Base-by-base conservation (phyloP, 2,888 invertebrate genomes). In the Ophion slaviceki region DNA sequence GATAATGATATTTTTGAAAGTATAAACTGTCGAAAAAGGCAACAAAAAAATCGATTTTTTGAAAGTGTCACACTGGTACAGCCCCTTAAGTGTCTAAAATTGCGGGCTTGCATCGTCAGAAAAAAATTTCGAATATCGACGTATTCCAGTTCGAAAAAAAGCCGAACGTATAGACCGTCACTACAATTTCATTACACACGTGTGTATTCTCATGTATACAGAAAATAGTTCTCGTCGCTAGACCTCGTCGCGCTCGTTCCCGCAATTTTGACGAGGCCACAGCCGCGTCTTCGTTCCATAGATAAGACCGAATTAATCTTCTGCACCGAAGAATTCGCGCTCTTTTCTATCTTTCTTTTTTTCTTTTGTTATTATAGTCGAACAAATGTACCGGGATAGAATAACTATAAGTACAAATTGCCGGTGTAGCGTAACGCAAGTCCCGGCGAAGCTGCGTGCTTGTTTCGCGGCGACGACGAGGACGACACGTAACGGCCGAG, bases 401-500 rank as follows among this genome's bases (percentile, higher is more conserved):
- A 57, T 59, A 68, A 74, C 74, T 66, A 74, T 66, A 67, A 68
- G 61, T 67, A 59, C 36, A n/a, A 77, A 68, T 77, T 40, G 74
- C 70, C 67, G 71, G 72, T 72, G 80, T 81, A 79, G 24, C 61
- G 62, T 86, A 80, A 86, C 82, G 85, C 72, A 86, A 86, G 80
- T 57, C 45, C 62, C 68, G n/a, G 57, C 77, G 66, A 53, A 32
- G 40, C 28, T 45, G 17, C 45, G 74, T 47, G 68, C 62, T 64
- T 10, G 8, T 8, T 24, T 47, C 53, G 14, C 53, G 53, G 53
- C 53, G 5, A 5, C 17, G 53, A 17, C 14, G 17, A 53, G 17
- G 53, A 53, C 53, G 53, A 14, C 36, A 74, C 45, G 80, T 28
- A 24, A 45, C 28, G 62, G 64, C 20, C 53, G 80, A 72, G 74